Evolutionary conservation across 2,113 vertebrate species (phyloP), one percentile per base, ranked within the genome.

Genomic region (Calyptommatus sinebrachiatus): DNA sequence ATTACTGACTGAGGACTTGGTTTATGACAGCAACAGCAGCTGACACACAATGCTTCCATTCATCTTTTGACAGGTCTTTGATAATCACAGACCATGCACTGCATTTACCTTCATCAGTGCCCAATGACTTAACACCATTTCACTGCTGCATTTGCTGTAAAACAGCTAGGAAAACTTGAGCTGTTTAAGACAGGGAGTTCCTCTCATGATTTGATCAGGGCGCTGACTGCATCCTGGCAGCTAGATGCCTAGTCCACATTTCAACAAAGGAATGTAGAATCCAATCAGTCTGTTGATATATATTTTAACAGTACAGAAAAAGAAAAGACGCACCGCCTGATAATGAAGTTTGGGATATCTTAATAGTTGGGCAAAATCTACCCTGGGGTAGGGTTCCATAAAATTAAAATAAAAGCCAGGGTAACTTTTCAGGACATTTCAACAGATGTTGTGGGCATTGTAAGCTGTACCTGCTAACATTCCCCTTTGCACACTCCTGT

Each of bases 1-100:
- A 57, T 76, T 80, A 68, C 77, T 48, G 76, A 75, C 73, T 66
- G 79, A 0, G 0, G 69, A 31, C 77, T 53, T 0, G 0, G n/a
- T 86, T 87, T 77, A 77, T 91, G 92, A 89, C 86, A 90, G 88
- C 84, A 85, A 85, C 85, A 82, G 89, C 91, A 91, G 90, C 89
- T 92, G 90, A 88, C 0, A 0, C 76, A 90, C 85, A 90, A 84
- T 76, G 84, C 82, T 84, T 71, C 81, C 81, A 88, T 88, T 92
- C 88, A 91, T 85, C 66, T 1, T 1, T 77, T 75, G 80, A 74
- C 85, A 86, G 82, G 76, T 80, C 84, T 84, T 87, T 8, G 1
- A 74, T 1, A 26, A 81, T 88, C 85, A 10, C 67, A 84, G 84
- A 71, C 83, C 1, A 0, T 76, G 73, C 70, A 3, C 1, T 75